Percentiles rank a stretch among this genome's conserved stretches.
Conservation (phyloP, 2,888 invertebrate genomes). For the Drosophila antonietae region DNA sequence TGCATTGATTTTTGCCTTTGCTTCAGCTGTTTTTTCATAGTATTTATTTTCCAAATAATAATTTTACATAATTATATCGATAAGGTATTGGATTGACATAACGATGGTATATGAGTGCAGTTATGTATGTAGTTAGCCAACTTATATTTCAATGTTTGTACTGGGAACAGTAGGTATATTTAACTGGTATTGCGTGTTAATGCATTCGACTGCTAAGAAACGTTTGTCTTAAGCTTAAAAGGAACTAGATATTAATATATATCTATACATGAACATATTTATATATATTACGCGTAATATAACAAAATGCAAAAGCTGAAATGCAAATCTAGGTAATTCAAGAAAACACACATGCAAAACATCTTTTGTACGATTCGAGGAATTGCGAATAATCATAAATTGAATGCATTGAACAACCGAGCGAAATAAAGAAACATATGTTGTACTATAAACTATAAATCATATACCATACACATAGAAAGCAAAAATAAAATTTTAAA, state of each 20-base stretch:
- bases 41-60: slow-evolving; percentile 65
- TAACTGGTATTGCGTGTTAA: slow-evolving; percentile 48
- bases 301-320: slow-evolving; percentile 11
- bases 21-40: slow-evolving; percentile 58
- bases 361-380: slow-evolving; percentile 41
- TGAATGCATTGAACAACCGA: slow-evolving; percentile 29
- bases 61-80: slow-evolving; percentile 47
- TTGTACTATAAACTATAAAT: slow-evolving; percentile 62
- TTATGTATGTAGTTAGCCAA: slow-evolving; percentile 61
- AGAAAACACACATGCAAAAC: slow-evolving; percentile 4
- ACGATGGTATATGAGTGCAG: slow-evolving; percentile 13
- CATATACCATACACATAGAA: slow-evolving; percentile 48
- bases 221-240: slow-evolving; percentile 55
- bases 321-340: slow-evolving; percentile 30
- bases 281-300: slow-evolving; percentile 20
- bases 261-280: neutral
- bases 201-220: slow-evolving; percentile 51
- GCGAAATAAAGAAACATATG: slow-evolving; percentile 34
- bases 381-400: slow-evolving; percentile 13
- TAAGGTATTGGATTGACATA: slow-evolving; percentile 47
- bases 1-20: slow-evolving; percentile 45
- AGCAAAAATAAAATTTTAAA: slow-evolving; percentile 63
- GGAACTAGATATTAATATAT: slow-evolving; percentile 10
- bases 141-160: slow-evolving; percentile 64
- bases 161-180: slow-evolving; percentile 50